Percentiles rank a stretch among this genome's conserved stretches.
Evolutionary conservation across 2,888 invertebrate species (phyloP).

Genomic region (Notodromas monacha): DNA sequence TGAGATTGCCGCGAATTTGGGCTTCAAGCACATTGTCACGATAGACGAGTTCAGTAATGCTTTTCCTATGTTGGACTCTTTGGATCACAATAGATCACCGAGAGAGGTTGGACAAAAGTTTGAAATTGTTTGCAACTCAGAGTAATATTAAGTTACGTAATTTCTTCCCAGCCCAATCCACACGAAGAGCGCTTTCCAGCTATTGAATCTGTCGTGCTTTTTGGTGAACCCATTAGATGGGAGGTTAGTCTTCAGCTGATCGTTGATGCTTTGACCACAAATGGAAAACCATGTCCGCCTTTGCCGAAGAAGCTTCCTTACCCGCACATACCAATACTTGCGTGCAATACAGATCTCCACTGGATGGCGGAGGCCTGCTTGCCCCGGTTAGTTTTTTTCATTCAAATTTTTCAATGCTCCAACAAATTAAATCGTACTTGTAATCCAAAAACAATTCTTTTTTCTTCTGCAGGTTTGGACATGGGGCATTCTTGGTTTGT

Average conservation of each 20-base stretch:
- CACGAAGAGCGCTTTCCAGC: slow-evolving; percentile 21
- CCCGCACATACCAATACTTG: slow-evolving; percentile 29
- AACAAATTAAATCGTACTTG: slow-evolving; percentile 1
- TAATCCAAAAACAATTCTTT: slow-evolving; percentile 1
- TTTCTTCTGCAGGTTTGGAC: slow-evolving; percentile 21
- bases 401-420: too few species aligned
- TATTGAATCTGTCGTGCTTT: slow-evolving; percentile 16
- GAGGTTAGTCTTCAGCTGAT: slow-evolving; percentile 28
- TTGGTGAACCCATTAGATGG: slow-evolving; percentile 29
- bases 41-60: slow-evolving; percentile 23
- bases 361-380: slow-evolving; percentile 30
- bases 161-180: slow-evolving; percentile 13
- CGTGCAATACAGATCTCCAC: slow-evolving; percentile 29
- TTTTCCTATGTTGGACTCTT: slow-evolving; percentile 27
- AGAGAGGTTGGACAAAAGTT: background rate
- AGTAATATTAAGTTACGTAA: slow-evolving; percentile 8
- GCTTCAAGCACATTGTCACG: slow-evolving; percentile 25
- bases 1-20: slow-evolving; percentile 24
- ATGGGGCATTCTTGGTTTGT: slow-evolving; percentile 28
- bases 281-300: slow-evolving; percentile 21
- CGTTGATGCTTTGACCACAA: slow-evolving; percentile 25
- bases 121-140: too few species aligned
- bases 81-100: slow-evolving; percentile 16
- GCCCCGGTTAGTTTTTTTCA: slow-evolving; percentile 19
- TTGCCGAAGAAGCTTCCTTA: slow-evolving; percentile 16